A percentile compares a stretch with the other conserved stretches of the same genome.
Conservation (phyloP, 2,797 vertebrate genomes). For the Falco biarmicus region DNA sequence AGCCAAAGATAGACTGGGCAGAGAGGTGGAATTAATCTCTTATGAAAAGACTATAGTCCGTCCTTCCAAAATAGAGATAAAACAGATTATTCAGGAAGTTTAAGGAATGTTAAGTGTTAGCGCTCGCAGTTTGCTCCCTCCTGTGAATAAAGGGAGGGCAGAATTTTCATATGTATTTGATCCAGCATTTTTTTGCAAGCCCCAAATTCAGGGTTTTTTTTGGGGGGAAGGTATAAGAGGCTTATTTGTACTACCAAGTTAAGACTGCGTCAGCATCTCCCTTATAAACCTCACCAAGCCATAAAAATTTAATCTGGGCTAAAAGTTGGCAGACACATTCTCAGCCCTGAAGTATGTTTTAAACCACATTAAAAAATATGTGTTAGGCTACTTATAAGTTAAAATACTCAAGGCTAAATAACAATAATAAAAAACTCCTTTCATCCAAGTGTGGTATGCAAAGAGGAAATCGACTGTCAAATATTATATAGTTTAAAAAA, state of each 20-base stretch:
- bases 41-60: background rate
- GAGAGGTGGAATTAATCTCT: conserved; percentile 52
- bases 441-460: conserved; percentile 47
- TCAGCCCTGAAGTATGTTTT: conserved; percentile 35
- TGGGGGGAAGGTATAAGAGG: background rate
- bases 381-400: conserved; percentile 27
- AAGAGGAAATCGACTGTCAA: conserved; percentile 31
- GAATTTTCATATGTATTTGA: conserved; percentile 9
- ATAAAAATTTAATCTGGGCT: conserved; percentile 48
- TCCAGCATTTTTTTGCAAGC: conserved; percentile 27
- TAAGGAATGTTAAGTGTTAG: background rate
- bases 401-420: conserved; percentile 58
- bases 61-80: conserved; percentile 33
- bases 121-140: background rate
- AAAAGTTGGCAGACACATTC: background rate
- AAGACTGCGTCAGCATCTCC: background rate
- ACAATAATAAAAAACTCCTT: conserved; percentile 48
- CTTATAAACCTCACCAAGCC: conserved; percentile 13
- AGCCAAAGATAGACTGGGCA: conserved; percentile 23
- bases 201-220: background rate
- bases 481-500: conserved; percentile 47
- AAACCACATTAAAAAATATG: conserved; percentile 28
- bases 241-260: conserved; percentile 23
- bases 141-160: background rate
- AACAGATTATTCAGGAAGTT: conserved; percentile 2